Evolutionary conservation across 2,888 invertebrate species (phyloP).

Genomic region (Agrochola circellaris): DNA sequence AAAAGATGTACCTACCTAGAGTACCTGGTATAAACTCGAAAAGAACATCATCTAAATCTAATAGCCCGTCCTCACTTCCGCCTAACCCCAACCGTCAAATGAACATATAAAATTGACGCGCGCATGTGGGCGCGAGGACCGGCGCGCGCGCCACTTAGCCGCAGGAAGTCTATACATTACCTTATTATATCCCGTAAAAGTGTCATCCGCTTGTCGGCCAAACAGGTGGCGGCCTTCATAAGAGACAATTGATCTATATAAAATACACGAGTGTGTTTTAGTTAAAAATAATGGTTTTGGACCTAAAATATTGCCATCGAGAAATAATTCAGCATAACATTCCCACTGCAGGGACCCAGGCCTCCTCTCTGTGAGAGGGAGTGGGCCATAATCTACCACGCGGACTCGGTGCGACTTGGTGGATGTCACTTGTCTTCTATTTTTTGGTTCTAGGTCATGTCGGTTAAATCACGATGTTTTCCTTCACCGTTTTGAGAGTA

Average conservation of each 20-base stretch:
- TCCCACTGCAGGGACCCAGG: not conserved
- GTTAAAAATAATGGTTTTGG: not conserved
- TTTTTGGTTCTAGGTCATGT: not conserved
- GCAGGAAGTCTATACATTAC: conserved; percentile 87
- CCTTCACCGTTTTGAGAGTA: not conserved
- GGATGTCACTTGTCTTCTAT: not conserved
- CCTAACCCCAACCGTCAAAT: conserved; percentile 41
- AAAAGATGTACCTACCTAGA: not conserved
- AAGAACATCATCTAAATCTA: conserved; percentile 25
- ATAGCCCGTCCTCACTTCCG: conserved; percentile 8
- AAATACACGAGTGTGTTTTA: conserved; percentile 10
- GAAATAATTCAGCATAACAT: not conserved
- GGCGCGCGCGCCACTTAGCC: conserved; percentile 80
- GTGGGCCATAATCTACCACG: not conserved
- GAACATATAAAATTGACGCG: conserved; percentile 52
- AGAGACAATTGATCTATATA: conserved; percentile 59
- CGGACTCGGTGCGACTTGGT: not conserved
- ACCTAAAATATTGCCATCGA: not conserved
- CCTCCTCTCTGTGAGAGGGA: not conserved
- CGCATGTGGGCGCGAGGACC: conserved; percentile 66
- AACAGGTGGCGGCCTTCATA: conserved; percentile 64
- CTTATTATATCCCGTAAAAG: conserved; percentile 88
- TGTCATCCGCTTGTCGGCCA: conserved; percentile 76
- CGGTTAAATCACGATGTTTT: not conserved
- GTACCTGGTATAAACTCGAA: not conserved